Evolutionary conservation across 1,140 invertebrate species (phyloP).

Genomic region (Zaprionus nigranus): DNA sequence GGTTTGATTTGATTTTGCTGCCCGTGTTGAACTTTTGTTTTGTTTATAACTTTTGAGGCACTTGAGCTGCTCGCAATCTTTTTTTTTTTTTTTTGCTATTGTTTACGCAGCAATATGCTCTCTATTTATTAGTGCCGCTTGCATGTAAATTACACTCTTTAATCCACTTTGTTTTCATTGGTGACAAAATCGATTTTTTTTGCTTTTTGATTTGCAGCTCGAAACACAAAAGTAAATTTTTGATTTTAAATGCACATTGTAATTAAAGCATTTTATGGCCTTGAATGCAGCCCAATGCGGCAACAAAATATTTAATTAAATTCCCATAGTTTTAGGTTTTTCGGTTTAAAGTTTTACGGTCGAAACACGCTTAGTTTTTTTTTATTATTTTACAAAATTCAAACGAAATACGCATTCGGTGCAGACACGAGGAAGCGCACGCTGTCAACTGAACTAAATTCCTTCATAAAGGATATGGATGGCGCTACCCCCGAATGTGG

Average conservation of each 20-base stretch:
- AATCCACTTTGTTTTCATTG: conserved; percentile 77
- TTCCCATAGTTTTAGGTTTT: background rate
- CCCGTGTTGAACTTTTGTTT: background rate
- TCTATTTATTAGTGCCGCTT: background rate
- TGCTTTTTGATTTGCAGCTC: conserved; percentile 50
- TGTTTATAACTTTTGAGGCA: conserved; percentile 18
- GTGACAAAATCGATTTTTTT: conserved; percentile 76
- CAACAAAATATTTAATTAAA: background rate
- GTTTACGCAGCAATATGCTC: background rate
- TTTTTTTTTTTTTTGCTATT: background rate
- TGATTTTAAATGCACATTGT: conserved; percentile 22
- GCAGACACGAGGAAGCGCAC: conserved; percentile 66
- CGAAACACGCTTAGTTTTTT: conserved; percentile 22
- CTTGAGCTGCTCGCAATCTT: background rate
- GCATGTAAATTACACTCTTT: conserved; percentile 27
- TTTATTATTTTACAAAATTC: conserved; percentile 32
- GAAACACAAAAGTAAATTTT: conserved; percentile 35
- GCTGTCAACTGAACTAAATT: conserved; percentile 81
- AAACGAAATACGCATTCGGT: conserved; percentile 47
- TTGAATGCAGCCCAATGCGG: conserved; percentile 12
- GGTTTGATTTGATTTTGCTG: conserved; percentile 14
- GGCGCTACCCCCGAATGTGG: conserved; percentile 23
- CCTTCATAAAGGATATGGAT: conserved; percentile 63
- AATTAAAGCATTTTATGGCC: conserved; percentile 22
- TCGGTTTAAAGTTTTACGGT: conserved; percentile 18